Base-by-base conservation (phyloP, 2,888 invertebrate genomes). In the Herminia tarsipennalis region DNA sequence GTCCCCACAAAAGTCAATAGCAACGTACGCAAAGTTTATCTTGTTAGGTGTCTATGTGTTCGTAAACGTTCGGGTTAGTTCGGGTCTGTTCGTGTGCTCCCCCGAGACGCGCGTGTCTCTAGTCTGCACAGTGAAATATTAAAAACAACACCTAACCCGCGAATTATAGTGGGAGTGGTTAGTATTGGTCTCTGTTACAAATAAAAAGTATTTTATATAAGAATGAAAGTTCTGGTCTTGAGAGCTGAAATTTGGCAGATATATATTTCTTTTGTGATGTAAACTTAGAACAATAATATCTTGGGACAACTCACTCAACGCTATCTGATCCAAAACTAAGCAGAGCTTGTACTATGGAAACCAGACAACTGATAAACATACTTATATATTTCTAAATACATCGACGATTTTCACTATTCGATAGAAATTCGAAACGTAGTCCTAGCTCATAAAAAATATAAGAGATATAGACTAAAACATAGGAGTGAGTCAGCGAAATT, bases 101-200 rank as follows among this genome's bases (percentile, higher is more conserved):
- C 86, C 72, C 62, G 85, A 83, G 87, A 83, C 79, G 61, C 78
- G 78, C 79, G 83, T 81, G 81, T 66, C 73, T 66, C 43, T 36
- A 44, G 62, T 45, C 50, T 25, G 50, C 62, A 64, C 70, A 49
- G 42, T 81, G 75, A 75, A 84, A 83, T 83, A 85, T 86, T 84
- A 85, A 86, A 82, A 81, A 78, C 73, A 75, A 76, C 72, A 73
- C 69, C 69, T 69, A 64, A 55, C 69, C 53, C 55, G 63, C 59
- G 46, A 44, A 49, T 47, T 44, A 47, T 65, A 64, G 51, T 73
- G 1, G 13, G 28, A 1, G 0, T 22, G 13, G 0, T 2, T 2
- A 22, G 54, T 20, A 73, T 70, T 71, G 80, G 75, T 27, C 29
- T 2, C 9, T 0, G n/a, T 39, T 5, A 6, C 2, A 6, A n/a